Percentiles rank a stretch among this genome's conserved stretches.
Evolutionary conservation across 2,888 invertebrate species (phyloP).

Genomic region (Lissocephala sabroskyi): DNA sequence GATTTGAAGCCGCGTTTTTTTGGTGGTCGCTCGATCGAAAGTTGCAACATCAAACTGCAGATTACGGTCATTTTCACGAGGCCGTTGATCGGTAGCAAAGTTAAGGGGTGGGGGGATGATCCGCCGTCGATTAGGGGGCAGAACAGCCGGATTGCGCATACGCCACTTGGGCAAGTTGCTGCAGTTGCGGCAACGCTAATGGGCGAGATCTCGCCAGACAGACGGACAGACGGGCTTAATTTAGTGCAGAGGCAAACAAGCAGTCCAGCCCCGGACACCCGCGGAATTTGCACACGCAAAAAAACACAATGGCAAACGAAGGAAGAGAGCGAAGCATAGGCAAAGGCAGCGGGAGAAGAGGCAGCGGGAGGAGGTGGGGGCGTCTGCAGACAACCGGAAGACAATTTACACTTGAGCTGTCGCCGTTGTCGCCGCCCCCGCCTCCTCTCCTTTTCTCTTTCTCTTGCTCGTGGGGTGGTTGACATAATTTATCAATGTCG

Average conservation of each 20-base stretch:
- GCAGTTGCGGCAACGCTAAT: too few species aligned
- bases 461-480: too few species aligned
- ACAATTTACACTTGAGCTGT: slow-evolving; percentile 48
- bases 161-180: too few species aligned
- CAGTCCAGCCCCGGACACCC: background rate
- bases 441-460: background rate
- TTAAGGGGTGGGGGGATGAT: too few species aligned
- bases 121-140: too few species aligned
- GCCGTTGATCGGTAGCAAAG: too few species aligned
- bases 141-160: slow-evolving; percentile 1
- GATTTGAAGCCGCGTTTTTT: slow-evolving; percentile 5
- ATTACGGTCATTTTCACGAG: too few species aligned
- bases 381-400: slow-evolving; percentile 50
- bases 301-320: background rate
- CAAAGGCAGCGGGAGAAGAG: background rate
- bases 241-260: background rate
- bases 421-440: slow-evolving; percentile 8
- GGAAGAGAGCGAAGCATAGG: background rate
- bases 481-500: slow-evolving; percentile 60
- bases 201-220: too few species aligned
- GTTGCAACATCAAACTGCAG: too few species aligned
- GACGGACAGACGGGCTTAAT: too few species aligned
- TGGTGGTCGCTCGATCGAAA: too few species aligned
- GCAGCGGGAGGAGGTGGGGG: background rate
- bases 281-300: background rate